Evolutionary conservation across 2,888 invertebrate genomes (phyloP).

Genomic region (Metopia argyrocephala): DNA sequence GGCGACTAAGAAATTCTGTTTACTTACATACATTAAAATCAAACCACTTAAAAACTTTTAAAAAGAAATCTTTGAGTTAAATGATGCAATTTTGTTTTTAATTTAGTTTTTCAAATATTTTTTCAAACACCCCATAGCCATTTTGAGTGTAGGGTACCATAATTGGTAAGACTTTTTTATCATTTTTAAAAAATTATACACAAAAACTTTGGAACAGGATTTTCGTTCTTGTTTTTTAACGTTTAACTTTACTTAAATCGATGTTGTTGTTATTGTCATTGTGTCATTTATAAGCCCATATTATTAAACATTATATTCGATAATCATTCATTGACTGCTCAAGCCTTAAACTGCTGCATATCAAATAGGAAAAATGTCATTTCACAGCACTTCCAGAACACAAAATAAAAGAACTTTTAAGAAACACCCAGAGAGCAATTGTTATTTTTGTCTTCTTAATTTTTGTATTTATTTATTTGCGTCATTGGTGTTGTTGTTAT

Average conservation of each 20-base stretch:
- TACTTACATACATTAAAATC: no score
- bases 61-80: no score
- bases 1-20: no score
- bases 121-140: no score
- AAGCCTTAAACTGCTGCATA: neutral
- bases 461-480: neutral
- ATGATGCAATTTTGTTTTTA: no score
- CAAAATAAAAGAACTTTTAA: neutral
- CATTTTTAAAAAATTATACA: no score
- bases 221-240: neutral
- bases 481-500: constrained; percentile 17
- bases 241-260: neutral
- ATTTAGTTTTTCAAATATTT: no score
- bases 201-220: no score
- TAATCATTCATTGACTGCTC: constrained; percentile 48
- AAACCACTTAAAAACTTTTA: no score
- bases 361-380: neutral
- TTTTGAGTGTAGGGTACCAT: no score
- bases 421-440: neutral
- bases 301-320: constrained; percentile 13
- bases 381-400: constrained; percentile 2
- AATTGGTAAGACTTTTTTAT: no score
- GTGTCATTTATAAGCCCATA: neutral
- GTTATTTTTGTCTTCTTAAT: neutral
- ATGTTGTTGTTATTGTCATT: no score